These are phyloP conservation scores for Augochlorella aurata DNA, from an alignment of 2,888 invertebrate species.

Conservation along the genomic window DNA sequence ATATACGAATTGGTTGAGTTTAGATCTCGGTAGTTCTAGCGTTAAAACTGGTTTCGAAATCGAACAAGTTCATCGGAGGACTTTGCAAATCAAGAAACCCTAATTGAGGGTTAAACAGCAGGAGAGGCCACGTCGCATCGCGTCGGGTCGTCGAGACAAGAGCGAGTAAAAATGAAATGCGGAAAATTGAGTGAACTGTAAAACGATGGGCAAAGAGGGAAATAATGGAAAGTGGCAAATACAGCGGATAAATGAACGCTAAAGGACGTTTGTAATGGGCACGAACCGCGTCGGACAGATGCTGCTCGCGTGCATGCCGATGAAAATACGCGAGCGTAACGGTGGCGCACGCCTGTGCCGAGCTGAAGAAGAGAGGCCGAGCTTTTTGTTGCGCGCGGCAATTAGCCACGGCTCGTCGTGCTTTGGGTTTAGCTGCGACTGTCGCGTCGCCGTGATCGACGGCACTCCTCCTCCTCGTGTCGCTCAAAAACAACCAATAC, in stretches of 20 bases:
- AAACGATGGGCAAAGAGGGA: not conserved
- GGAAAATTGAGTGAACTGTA: not conserved
- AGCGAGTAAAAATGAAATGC: not conserved
- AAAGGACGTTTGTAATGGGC: not conserved
- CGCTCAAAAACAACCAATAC: slow-evolving; percentile 25
- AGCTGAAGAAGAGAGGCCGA: slow-evolving; percentile 63
- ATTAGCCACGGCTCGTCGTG: slow-evolving; percentile 80
- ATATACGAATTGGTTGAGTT: too few species aligned
- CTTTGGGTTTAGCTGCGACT: slow-evolving; percentile 70
- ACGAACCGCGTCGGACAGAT: slow-evolving; percentile 37
- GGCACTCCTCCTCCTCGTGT: slow-evolving; percentile 24
- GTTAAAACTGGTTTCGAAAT: not conserved
- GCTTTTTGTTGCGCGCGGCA: slow-evolving; percentile 77
- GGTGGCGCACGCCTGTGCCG: slow-evolving; percentile 50
- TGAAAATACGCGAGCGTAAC: slow-evolving; percentile 56
- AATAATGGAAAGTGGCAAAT: slow-evolving; percentile 6
- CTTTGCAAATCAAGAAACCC: not conserved
- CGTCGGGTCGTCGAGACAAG: not conserved
- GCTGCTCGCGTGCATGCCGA: slow-evolving; percentile 55
- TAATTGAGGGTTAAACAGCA: not conserved
- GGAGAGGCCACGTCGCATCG: not conserved
- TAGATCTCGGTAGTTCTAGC: not conserved
- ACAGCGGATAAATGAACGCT: not conserved
- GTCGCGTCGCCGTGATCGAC: slow-evolving; percentile 60
- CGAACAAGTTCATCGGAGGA: too few species aligned